Evolutionary conservation across 2,888 invertebrate genomes (phyloP), one percentile per base, ranked within the genome.

Genomic region (Theristus sp.): DNA sequence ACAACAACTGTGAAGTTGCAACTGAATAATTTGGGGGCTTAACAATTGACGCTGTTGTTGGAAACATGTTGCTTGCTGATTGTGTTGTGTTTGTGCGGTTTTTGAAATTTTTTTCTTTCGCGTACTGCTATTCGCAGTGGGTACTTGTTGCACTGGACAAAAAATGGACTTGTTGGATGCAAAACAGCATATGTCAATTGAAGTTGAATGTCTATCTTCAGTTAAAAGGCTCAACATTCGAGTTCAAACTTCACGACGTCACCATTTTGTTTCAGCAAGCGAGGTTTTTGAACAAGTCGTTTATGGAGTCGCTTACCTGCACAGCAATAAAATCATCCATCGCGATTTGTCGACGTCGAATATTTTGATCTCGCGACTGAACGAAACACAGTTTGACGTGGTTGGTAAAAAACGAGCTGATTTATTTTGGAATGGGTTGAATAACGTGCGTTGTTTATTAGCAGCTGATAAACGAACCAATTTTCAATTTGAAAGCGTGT

Each of bases 271-370:
- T 30, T 30, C 56, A 56, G 56, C 56, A 22, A 3, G 30, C 2
- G 24, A 31, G 13, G 56, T 56, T 29, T 31, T 56, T 22, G 6
- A 22, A 6, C 56, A 56, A 26, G 26, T 56, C 10, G 56, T 56
- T 29, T 31, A 29, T 26, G 56, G 26, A 2, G 56, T 56, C n/a
- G 29, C 24, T 29, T n/a, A 29, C 22, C 17, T 56, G 56, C 56
- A 56, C 31, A 31, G 13, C 26, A 29, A 27, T 30, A 31, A 31
- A 29, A 24, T 56, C 31, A 31, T 56, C 3, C 56, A 56, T 27
- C 29, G 56, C 22, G 56, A 56, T 31, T 24, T 56, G 30, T 56
- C 56, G 10, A 56, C 56, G 2, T 24, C 56, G n/a, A 56, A 56
- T 24, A 27, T 56, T 17, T 24, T 56, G n/a, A 56, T 56, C 26